phyloP scores from a whole-genome alignment of 2,113 vertebrate genomes.

The Solea solea region DNA sequence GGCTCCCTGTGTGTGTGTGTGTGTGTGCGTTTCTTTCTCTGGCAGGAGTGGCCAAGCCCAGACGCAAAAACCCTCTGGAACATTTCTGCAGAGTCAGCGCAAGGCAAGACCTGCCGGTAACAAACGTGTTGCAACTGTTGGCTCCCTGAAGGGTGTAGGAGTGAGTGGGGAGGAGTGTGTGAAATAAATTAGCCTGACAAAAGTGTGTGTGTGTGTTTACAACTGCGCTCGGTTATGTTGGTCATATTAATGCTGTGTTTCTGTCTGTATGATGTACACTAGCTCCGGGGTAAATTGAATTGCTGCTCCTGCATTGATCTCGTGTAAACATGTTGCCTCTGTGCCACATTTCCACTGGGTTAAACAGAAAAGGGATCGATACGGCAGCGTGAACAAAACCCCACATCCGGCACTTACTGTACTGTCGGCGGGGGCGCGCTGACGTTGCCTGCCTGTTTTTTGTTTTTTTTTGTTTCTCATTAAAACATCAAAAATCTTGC shows the following conservation, averaged over 20 bases:
- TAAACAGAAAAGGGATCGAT: constrained; percentile 51
- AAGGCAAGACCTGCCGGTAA: constrained; percentile 42
- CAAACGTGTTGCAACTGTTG: constrained; percentile 66
- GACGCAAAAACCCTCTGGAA: constrained; percentile 37
- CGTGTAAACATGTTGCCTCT: constrained; percentile 32
- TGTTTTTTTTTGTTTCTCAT: neutral
- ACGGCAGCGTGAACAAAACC: neutral
- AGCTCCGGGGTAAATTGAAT: constrained; percentile 50
- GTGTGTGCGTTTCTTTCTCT: constrained; percentile 16
- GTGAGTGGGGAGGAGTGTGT: constrained; percentile 35
- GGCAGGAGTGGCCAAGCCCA: constrained; percentile 56
- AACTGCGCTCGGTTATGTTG: neutral
- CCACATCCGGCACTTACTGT: neutral
- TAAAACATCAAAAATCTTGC: constrained; percentile 5
- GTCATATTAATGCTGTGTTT: neutral
- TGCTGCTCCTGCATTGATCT: constrained; percentile 46
- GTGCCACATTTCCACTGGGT: constrained; percentile 18
- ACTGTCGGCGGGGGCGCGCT: neutral
- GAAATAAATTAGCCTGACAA: constrained; percentile 12
- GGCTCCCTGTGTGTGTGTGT: constrained; percentile 19
- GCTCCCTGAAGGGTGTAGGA: constrained; percentile 27
- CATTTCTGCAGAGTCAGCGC: constrained; percentile 59
- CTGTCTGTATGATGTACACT: constrained; percentile 24
- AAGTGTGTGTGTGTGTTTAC: constrained; percentile 11
- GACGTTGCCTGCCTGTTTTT: neutral